Evolutionary conservation across 23 tunicate genomes (phyloP).

Genomic region (Ascidia mentula): DNA sequence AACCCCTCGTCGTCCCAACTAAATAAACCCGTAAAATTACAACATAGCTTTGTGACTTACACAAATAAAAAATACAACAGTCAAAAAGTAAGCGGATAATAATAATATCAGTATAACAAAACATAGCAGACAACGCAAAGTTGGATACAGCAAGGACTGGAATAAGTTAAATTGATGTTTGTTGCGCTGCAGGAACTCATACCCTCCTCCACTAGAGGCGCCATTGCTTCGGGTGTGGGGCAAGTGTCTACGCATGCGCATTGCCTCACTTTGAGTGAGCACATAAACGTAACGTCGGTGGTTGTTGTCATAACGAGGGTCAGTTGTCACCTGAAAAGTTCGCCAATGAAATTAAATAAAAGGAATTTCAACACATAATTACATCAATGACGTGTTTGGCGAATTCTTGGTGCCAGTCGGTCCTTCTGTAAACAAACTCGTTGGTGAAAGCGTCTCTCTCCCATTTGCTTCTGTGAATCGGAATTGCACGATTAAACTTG

Average conservation of each 20-base stretch:
- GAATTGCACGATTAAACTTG: no score
- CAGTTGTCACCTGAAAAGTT: constrained; percentile 81
- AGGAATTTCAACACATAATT: constrained; percentile 19
- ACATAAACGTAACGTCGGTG: constrained; percentile 92
- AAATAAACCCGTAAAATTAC: no score
- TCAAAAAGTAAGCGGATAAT: no score
- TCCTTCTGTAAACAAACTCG: constrained; percentile 68
- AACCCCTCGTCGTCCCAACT: constrained; percentile 66
- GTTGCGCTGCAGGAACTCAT: no score
- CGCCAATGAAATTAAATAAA: no score
- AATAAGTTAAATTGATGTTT: no score
- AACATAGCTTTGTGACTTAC: no score
- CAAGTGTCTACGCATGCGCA: constrained; percentile 50
- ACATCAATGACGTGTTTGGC: constrained; percentile 87
- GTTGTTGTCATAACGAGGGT: constrained; percentile 87
- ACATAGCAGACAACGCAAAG: no score
- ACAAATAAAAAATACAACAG: no score
- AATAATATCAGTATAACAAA: no score
- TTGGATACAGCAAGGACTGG: no score
- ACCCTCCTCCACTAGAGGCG: not conserved
- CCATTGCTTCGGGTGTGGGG: constrained; percentile 56
- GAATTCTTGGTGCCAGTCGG: constrained; percentile 88
- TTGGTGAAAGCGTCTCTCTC: constrained; percentile 76
- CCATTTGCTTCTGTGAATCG: constrained; percentile 44
- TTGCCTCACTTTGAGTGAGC: constrained; percentile 81